Evolutionary conservation across 30 jellyfish, hydroid and myxozoan species (phyloP).

Genomic region (Pseudorhiza aurosa): DNA sequence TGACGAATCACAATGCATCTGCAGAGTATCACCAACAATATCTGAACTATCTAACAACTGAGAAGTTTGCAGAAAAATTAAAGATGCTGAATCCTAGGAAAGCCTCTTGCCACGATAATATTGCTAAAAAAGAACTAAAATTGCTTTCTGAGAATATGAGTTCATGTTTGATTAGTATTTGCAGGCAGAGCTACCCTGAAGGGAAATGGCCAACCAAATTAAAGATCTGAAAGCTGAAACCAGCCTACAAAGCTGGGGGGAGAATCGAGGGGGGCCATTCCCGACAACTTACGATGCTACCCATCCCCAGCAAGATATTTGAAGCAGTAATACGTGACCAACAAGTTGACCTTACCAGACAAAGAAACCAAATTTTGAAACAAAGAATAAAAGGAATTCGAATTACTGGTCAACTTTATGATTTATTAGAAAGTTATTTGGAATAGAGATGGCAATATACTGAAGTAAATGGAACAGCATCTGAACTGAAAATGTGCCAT

Average conservation of each 20-base stretch:
- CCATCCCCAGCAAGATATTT: constrained; percentile 53
- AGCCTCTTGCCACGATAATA: background rate
- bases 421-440: constrained; percentile 5
- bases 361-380: constrained; percentile 42
- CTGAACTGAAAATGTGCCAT: constrained; percentile 16
- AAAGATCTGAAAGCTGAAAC: constrained; percentile 25
- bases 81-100: constrained; percentile 9
- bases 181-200: constrained; percentile 16
- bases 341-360: constrained; percentile 42
- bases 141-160: constrained; percentile 1
- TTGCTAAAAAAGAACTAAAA: constrained; percentile 13
- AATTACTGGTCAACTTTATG: constrained; percentile 17
- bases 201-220: constrained; percentile 1
- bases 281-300: constrained; percentile 49
- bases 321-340: constrained; percentile 39
- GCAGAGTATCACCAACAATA: constrained; percentile 12
- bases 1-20: background rate
- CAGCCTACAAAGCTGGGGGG: constrained; percentile 31
- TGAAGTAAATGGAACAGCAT: constrained; percentile 42
- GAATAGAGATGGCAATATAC: constrained; percentile 24
- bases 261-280: constrained; percentile 31
- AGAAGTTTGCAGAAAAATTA: background rate
- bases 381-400: constrained; percentile 45
- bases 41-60: background rate
- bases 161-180: background rate